Percentiles rank a stretch among this genome's conserved stretches.
Evolutionary conservation across 2,797 vertebrate genomes (phyloP).

Genomic region (Diplodus puntazzo): DNA sequence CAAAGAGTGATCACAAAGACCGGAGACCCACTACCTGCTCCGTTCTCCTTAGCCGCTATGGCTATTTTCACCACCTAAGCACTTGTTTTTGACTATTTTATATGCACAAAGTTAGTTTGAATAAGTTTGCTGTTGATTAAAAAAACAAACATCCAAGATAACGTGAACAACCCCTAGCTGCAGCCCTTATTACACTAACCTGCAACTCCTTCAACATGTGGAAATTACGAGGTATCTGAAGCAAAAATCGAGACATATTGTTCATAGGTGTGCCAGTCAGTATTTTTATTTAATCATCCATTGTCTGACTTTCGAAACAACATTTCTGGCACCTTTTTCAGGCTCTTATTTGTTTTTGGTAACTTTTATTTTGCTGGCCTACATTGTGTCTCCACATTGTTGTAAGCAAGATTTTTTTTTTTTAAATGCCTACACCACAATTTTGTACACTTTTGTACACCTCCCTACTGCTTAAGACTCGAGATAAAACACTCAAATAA

Average conservation of each 20-base stretch:
- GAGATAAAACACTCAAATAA: constrained; percentile 33
- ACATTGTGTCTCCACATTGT: not conserved
- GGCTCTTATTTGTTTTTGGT: not conserved
- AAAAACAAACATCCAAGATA: no score
- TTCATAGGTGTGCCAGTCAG: not conserved
- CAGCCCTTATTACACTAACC: no score
- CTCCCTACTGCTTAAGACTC: constrained; percentile 24
- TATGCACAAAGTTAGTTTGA: no score
- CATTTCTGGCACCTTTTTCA: not conserved
- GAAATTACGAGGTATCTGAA: no score
- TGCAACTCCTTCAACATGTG: no score
- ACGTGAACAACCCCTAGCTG: no score
- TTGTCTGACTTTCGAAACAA: not conserved
- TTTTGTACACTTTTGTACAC: constrained; percentile 2
- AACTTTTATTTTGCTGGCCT: not conserved
- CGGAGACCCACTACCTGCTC: no score
- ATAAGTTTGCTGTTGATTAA: no score
- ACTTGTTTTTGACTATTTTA: no score
- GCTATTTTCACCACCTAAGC: no score
- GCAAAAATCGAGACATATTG: not conserved
- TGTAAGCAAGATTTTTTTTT: not conserved
- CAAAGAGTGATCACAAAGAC: no score
- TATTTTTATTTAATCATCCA: not conserved
- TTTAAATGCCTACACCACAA: constrained; percentile 5
- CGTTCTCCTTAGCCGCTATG: no score